Evolutionary conservation across 2,888 invertebrate species (phyloP), one percentile per base, ranked within the genome.

Genomic region (Erebia palarica): DNA sequence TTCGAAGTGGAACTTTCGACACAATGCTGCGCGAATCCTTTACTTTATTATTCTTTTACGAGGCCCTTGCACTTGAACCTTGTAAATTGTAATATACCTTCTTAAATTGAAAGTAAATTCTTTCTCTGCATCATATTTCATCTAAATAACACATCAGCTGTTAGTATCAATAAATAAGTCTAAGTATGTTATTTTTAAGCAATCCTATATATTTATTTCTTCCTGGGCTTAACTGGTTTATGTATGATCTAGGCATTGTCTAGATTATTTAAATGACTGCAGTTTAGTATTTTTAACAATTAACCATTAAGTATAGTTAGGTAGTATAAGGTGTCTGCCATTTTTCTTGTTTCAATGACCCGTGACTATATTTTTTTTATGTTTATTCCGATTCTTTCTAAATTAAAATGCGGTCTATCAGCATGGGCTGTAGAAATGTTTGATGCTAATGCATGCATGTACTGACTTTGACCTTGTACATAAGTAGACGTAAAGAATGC

Each of bases 31-130:
- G 86, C 79, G 78, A 84, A 84, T 79, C 81, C 81, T 86, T 89
- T 85, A 86, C 87, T 87, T 88, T 87, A 87, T 89, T 89, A 76
- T 77, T 71, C 73, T 80, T 84, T 86, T 86, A 86, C 81, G 86
- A 84, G 86, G 85, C 84, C 81, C 79, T 87, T 87, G 87, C 83
- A 82, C 87, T 85, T 85, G 82, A 81, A 83, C 80, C 80, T 79
- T 78, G 77, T 75, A 71, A 77, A 80, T 79, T 78, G 77, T 75
- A 71, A 77, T 77, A 76, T 75, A 8, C 16, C 16, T 70, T n/a
- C 51, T 76, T 64, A 76, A 70, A 76, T 73, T 74, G 72, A 77
- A 75, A 69, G 68, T 75, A 59, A 70, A 53, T 72, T 61, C 65
- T 66, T 70, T 74, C 67, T 69, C 59, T 67, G 36, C 36, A 16